Evolutionary conservation across 2,113 vertebrate genomes (phyloP).

Genomic region (Synchiropus splendidus): DNA sequence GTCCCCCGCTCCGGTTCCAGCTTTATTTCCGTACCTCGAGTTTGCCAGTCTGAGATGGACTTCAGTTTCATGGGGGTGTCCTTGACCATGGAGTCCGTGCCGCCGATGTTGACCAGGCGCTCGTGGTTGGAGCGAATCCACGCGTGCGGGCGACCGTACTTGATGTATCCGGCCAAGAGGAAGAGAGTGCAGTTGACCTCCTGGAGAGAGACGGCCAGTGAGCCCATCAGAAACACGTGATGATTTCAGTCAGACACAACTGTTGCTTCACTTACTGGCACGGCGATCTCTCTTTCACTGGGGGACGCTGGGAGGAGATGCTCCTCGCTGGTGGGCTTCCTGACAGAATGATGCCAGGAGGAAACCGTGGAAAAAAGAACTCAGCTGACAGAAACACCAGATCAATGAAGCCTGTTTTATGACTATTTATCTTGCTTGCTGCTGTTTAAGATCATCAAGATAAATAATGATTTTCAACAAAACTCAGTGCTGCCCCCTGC

Average conservation of each 20-base stretch:
- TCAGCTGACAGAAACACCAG: background rate
- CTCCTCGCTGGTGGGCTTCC: constrained; percentile 36
- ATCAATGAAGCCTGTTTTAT: background rate
- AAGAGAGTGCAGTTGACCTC: constrained; percentile 75
- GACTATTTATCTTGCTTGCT: too few species aligned
- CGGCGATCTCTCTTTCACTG: constrained; percentile 69
- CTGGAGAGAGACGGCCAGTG: constrained; percentile 37
- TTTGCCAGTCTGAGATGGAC: constrained; percentile 64
- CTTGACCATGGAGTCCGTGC: constrained; percentile 60
- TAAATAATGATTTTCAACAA: too few species aligned
- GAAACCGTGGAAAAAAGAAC: too few species aligned
- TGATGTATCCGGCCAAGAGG: constrained; percentile 69
- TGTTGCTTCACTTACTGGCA: constrained; percentile 62
- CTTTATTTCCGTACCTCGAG: constrained; percentile 52
- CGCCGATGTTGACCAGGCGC: constrained; percentile 63
- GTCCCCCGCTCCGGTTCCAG: too few species aligned
- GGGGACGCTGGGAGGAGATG: constrained; percentile 72
- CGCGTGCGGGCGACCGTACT: constrained; percentile 67
- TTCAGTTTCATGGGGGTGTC: constrained; percentile 72
- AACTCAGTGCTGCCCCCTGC: too few species aligned
- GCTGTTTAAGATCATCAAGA: too few species aligned
- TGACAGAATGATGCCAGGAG: constrained; percentile 20
- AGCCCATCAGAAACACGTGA: too few species aligned
- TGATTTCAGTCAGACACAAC: background rate
- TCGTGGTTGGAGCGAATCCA: constrained; percentile 76